These are phyloP conservation scores for Atlantisia rogersi DNA, from an alignment of 2,113 vertebrate genomes.

Conservation along the genomic window DNA sequence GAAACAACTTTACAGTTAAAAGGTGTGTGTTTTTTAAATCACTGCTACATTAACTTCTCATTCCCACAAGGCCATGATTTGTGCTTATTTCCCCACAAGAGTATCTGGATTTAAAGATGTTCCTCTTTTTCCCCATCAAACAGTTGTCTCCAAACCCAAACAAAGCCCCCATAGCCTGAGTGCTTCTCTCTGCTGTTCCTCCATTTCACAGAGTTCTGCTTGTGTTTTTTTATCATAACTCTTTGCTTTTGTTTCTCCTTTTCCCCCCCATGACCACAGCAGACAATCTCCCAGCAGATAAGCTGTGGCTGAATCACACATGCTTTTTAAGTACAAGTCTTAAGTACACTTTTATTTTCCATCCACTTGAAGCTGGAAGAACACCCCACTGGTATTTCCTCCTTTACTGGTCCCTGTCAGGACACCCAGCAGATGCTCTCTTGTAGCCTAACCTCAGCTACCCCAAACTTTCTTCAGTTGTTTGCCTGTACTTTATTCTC, in stretches of 20 bases:
- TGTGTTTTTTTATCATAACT: background rate
- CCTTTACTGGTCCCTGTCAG: background rate
- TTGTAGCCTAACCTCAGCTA: background rate
- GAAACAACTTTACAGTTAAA: background rate
- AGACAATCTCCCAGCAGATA: conserved; percentile 29
- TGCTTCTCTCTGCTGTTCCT: background rate
- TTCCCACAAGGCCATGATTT: background rate
- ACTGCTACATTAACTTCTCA: background rate
- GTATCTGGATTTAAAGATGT: background rate
- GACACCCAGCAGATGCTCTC: background rate
- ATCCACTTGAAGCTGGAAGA: background rate
- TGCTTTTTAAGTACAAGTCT: background rate
- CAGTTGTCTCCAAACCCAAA: background rate
- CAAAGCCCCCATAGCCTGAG: background rate
- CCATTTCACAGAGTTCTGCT: background rate
- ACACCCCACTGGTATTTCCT: background rate
- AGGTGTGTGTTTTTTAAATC: background rate
- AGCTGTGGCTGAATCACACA: background rate
- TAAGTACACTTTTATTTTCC: background rate
- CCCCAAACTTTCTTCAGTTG: background rate
- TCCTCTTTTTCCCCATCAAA: background rate
- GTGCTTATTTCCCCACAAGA: background rate
- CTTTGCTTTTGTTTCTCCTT: background rate
- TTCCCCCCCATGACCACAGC: background rate
- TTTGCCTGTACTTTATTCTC: background rate